Evolutionary conservation across 2,797 vertebrate species (phyloP), one percentile per base, ranked within the genome.

Genomic region (Sebastes vulpes): DNA sequence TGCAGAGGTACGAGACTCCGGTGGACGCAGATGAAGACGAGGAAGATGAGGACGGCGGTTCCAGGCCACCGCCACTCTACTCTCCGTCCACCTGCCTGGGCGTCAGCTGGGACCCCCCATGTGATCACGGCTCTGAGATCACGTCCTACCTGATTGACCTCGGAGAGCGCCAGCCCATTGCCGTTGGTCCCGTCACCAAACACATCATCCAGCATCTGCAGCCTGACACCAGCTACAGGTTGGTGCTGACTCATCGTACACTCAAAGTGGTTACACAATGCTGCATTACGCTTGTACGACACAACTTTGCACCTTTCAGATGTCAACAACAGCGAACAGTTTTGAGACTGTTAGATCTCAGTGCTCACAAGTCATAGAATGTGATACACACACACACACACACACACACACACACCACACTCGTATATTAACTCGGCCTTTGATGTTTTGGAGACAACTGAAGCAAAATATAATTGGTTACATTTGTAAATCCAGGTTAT

Each of bases 211-310:
- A 97, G 72, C 95, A 96, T 88, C 96, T 99, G 91, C 98, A 98
- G 91, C 98, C 98, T 16, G 98, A 99, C 95, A 98, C 98, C 95
- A 98, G 97, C 92, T 99, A 99, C 97, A 99, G 98, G 98, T 99
- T n/a, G 20, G 79, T n/a, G 25, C 71, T 23, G 63, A 14, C 28
- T 59, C 25, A 4, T 3, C 1, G 0, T 9, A 5, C 58, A 32
- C 6, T 12, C 28, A 18, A 2, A 50, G 6, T 6, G 46, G 9
- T 32, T 26, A 8, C 4, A 1, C 46, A 58, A 29, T 38, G 23
- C 26, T 6, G 25, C 35, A 3, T 57, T 6, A 6, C 1, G 2
- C 1, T 35, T 20, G 48, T n/a, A 16, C 4, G 8, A 9, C 65
- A 54, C 48, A 9, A 46, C 48, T 26, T 31, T 10, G 42, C 63